Evolutionary conservation across 2,113 vertebrate species (phyloP).

Genomic region (Centrocercus urophasianus): DNA sequence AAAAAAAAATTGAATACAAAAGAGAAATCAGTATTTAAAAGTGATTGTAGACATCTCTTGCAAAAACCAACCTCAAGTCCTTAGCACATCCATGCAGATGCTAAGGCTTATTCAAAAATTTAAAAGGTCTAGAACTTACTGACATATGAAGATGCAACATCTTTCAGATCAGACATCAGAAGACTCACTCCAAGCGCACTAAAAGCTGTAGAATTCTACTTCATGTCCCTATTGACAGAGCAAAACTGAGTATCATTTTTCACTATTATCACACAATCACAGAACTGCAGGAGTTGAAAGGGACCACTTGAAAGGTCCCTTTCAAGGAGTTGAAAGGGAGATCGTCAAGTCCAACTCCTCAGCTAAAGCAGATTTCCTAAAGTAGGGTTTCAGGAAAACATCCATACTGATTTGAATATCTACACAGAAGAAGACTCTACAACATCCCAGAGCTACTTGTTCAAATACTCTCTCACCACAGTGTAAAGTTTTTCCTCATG

Average conservation of each 20-base stretch:
- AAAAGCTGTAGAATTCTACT: background rate
- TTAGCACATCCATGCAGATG: background rate
- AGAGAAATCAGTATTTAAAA: fast-evolving
- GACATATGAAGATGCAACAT: background rate
- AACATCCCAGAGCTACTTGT: too few relatives aligned
- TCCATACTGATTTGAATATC: too few relatives aligned
- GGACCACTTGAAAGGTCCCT: too few relatives aligned
- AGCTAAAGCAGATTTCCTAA: too few relatives aligned
- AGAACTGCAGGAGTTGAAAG: too few relatives aligned
- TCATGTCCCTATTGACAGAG: background rate
- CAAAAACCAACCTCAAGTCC: background rate
- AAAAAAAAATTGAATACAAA: background rate
- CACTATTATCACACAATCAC: background rate
- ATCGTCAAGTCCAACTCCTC: too few relatives aligned
- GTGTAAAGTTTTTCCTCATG: too few relatives aligned
- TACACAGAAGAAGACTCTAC: too few relatives aligned
- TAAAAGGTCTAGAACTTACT: background rate
- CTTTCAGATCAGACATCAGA: background rate
- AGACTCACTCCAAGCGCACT: background rate
- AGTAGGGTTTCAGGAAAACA: too few relatives aligned
- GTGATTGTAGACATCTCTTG: background rate
- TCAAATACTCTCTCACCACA: too few relatives aligned
- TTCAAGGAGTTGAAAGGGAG: too few relatives aligned
- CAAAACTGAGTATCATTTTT: background rate
- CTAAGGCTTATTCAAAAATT: background rate